phyloP scores from a whole-genome alignment of 2,888 invertebrate genomes.

The Augochlorella aurata region DNA sequence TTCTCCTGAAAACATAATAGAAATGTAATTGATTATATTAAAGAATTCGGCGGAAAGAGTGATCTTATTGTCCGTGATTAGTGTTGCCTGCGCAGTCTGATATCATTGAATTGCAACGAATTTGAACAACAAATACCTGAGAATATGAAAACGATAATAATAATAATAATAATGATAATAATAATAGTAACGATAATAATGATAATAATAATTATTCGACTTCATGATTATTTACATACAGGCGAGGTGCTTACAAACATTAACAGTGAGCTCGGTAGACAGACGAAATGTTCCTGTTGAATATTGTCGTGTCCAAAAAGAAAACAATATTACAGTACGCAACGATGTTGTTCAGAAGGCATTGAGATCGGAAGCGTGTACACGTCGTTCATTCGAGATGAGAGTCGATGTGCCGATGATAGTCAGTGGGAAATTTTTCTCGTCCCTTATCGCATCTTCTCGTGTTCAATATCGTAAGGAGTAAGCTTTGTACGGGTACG shows the following conservation, averaged over 20 bases:
- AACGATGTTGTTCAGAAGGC: not conserved
- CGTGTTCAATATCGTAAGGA: conserved; percentile 19
- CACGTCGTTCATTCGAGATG: conserved; percentile 6
- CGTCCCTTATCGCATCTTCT: conserved; percentile 9
- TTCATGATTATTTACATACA: conserved; percentile 5
- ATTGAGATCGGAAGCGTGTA: conserved; percentile 4
- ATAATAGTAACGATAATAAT: too few relatives aligned
- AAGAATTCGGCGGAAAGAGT: conserved; percentile 17
- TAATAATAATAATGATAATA: not conserved
- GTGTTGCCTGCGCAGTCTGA: conserved; percentile 4
- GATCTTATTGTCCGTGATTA: conserved; percentile 7
- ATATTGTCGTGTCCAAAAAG: conserved; percentile 1
- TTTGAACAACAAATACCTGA: conserved; percentile 24
- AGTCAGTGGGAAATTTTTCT: conserved; percentile 3
- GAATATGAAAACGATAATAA: conserved; percentile 21
- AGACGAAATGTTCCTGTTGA: conserved; percentile 4
- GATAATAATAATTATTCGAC: conserved; percentile 6
- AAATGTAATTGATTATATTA: conserved; percentile 11
- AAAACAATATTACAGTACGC: too few relatives aligned
- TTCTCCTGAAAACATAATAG: conserved; percentile 35
- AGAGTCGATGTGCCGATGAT: conserved; percentile 2
- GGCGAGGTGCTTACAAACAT: conserved; percentile 6
- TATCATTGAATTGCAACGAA: conserved; percentile 16
- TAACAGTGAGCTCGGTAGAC: conserved; percentile 1
- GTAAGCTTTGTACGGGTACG: conserved; percentile 23